Evolutionary conservation across 2,113 vertebrate species (phyloP).

Genomic region (Microcebus murinus): DNA sequence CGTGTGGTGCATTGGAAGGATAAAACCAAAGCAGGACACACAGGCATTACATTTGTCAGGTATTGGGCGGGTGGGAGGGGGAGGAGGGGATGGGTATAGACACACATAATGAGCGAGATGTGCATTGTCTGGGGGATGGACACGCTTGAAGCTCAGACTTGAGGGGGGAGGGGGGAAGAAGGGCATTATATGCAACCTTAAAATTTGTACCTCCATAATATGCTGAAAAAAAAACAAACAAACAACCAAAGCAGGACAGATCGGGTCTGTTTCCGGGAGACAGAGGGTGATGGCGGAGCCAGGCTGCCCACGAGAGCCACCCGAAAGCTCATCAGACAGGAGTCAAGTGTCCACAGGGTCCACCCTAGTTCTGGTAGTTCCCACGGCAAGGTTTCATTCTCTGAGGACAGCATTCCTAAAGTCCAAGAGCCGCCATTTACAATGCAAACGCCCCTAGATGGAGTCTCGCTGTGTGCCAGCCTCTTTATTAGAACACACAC

Average conservation of each 20-base stretch:
- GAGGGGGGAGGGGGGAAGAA: too few species aligned
- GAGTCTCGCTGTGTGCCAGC: not conserved
- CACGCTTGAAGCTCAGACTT: too few species aligned
- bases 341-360: too few species aligned
- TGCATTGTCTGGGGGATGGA: too few species aligned
- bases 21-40: not conserved
- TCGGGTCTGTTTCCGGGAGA: rapidly evolving
- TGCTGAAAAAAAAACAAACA: too few species aligned
- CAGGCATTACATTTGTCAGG: too few species aligned
- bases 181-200: too few species aligned
- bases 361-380: rapidly evolving
- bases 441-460: not conserved
- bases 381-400: rapidly evolving
- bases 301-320: rapidly evolving
- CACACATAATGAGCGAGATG: too few species aligned
- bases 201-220: too few species aligned
- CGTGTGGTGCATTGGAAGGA: not conserved
- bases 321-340: rapidly evolving
- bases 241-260: not conserved
- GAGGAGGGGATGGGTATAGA: too few species aligned
- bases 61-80: too few species aligned
- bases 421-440: not conserved
- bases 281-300: rapidly evolving
- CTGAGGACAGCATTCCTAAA: not conserved
- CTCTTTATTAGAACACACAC: too few species aligned